These are phyloP conservation scores for Ophonus ardosiacus DNA, from an alignment of 2,888 invertebrate species.

Conservation along the genomic window DNA sequence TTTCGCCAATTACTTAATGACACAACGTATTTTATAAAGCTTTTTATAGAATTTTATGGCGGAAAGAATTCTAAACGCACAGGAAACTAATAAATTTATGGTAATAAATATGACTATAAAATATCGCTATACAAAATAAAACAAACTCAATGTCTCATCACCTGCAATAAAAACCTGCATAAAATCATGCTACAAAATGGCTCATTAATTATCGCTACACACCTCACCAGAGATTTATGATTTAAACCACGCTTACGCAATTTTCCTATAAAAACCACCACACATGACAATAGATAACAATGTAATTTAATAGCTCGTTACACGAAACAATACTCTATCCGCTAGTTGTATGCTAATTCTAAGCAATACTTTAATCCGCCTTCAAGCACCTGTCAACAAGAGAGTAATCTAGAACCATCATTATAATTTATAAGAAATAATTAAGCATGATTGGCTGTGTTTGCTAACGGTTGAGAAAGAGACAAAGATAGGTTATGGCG, in stretches of 20 bases:
- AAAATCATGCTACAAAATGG: constrained; percentile 1
- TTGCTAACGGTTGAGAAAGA: constrained; percentile 22
- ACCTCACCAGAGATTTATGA: constrained; percentile 4
- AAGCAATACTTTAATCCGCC: constrained; percentile 16
- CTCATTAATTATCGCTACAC: constrained; percentile 12
- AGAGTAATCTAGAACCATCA: constrained; percentile 22
- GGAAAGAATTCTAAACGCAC: neutral
- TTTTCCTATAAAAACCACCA: constrained; percentile 25
- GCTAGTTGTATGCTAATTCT: constrained; percentile 25
- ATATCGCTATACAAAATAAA: neutral
- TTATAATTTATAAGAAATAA: constrained; percentile 31
- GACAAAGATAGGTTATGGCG: constrained; percentile 15
- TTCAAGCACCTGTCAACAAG: constrained; percentile 29
- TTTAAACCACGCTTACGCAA: constrained; percentile 25
- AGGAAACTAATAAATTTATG: neutral
- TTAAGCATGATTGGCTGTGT: constrained; percentile 18
- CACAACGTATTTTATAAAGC: neutral
- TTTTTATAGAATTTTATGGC: neutral
- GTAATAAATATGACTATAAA: neutral
- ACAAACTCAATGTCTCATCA: neutral
- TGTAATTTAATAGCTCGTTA: constrained; percentile 17
- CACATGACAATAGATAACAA: constrained; percentile 29
- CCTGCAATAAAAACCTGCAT: neutral
- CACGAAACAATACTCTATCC: constrained; percentile 9
- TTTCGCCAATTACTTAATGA: too few species aligned